Evolutionary conservation across 2,113 vertebrate species (phyloP).

Genomic region (Pygathrix nemaeus): DNA sequence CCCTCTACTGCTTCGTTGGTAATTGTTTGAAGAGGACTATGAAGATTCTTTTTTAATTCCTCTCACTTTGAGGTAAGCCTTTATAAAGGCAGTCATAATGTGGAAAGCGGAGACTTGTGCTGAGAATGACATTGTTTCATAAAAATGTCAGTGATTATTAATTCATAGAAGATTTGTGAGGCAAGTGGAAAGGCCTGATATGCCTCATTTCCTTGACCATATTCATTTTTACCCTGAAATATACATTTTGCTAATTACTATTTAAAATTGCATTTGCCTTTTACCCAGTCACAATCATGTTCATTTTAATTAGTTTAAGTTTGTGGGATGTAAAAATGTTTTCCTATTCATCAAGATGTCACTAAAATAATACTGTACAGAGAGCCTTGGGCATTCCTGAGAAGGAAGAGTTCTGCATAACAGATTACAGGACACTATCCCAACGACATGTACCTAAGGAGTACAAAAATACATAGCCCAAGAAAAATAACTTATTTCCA

Average conservation of each 20-base stretch:
- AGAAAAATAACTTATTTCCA: constrained; percentile 23
- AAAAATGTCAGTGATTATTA: constrained; percentile 77
- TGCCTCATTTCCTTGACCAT: constrained; percentile 77
- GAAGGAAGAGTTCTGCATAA: background rate
- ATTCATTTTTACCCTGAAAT: constrained; percentile 61
- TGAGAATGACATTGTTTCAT: constrained; percentile 75
- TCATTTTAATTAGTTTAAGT: constrained; percentile 72
- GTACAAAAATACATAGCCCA: background rate
- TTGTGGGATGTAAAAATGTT: constrained; percentile 57
- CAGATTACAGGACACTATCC: background rate
- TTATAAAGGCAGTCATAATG: constrained; percentile 23
- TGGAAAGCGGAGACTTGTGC: constrained; percentile 47
- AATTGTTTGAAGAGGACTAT: background rate
- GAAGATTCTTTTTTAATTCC: constrained; percentile 26
- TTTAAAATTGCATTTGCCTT: constrained; percentile 75
- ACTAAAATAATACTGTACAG: background rate
- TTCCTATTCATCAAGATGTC: constrained; percentile 61
- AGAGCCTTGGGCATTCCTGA: background rate
- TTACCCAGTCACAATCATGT: constrained; percentile 62
- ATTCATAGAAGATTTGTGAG: constrained; percentile 78
- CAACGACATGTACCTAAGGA: background rate
- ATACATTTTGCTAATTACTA: constrained; percentile 79
- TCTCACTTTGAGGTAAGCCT: constrained; percentile 55
- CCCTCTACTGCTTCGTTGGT: background rate
- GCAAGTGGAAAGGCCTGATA: constrained; percentile 76